phyloP scores from a whole-genome alignment of 2,797 vertebrate species.

The Numenius phaeopus region DNA sequence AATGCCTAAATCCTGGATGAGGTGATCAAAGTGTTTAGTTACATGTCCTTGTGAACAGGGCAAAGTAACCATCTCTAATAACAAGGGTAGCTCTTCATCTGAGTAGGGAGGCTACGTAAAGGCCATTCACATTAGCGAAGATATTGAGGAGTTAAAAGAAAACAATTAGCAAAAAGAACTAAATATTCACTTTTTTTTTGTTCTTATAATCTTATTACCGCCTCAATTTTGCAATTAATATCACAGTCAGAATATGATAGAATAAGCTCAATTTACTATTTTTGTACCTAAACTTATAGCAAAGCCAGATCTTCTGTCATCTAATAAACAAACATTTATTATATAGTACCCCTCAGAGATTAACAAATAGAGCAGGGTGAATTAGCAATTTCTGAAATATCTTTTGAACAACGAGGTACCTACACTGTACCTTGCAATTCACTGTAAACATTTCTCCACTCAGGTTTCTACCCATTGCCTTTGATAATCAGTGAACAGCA shows the following conservation, averaged over 20 bases:
- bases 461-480: background rate
- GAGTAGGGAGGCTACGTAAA: background rate
- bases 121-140: background rate
- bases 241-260: background rate
- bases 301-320: background rate
- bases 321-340: background rate
- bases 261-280: background rate
- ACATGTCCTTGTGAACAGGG: background rate
- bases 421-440: background rate
- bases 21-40: background rate
- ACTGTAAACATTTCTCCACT: background rate
- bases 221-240: background rate
- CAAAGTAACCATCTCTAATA: background rate
- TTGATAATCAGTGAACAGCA: background rate
- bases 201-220: background rate
- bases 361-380: background rate
- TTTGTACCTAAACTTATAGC: background rate
- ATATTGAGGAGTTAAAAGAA: background rate
- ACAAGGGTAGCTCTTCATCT: background rate
- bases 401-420: background rate
- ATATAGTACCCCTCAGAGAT: background rate
- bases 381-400: background rate
- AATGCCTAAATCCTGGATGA: background rate
- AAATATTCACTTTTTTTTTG: background rate
- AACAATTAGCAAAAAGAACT: background rate